A percentile compares a stretch with the other conserved stretches of the same genome.
These are phyloP conservation scores for Hyphantria cunea DNA, from an alignment of 1,140 invertebrate species.

Conservation along the genomic window DNA sequence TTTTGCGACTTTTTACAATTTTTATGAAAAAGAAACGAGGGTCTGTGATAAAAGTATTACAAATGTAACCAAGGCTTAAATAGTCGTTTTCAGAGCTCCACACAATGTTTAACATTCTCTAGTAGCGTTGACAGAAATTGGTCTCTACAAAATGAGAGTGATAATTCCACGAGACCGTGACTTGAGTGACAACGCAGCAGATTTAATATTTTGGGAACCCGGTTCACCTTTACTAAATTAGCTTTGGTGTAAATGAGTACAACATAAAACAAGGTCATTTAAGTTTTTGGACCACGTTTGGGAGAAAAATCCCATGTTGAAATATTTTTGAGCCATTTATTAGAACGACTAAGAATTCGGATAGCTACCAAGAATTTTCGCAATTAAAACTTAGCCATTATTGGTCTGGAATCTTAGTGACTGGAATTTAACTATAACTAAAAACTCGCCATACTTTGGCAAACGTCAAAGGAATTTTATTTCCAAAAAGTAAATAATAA, in stretches of 20 bases:
- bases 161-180: constrained; percentile 55
- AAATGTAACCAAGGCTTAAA: background rate
- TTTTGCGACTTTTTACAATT: too few relatives aligned
- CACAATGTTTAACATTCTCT: constrained; percentile 45
- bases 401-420: background rate
- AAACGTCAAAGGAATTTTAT: too few relatives aligned
- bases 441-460: too few relatives aligned
- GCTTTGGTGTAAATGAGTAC: constrained; percentile 20
- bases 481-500: too few relatives aligned
- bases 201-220: constrained; percentile 30
- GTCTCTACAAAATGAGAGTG: constrained; percentile 52
- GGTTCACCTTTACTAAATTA: constrained; percentile 19
- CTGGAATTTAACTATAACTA: background rate
- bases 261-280: background rate
- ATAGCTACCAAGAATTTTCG: too few relatives aligned
- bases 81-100: constrained; percentile 32
- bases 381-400: background rate
- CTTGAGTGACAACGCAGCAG: constrained; percentile 35
- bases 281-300: background rate
- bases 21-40: too few relatives aligned
- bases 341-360: too few relatives aligned
- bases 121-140: constrained; percentile 53
- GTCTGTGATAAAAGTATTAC: too few relatives aligned
- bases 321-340: background rate
- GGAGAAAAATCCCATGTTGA: background rate